These are phyloP conservation scores for Xestia rhomboidea DNA, from an alignment of 2,888 invertebrate genomes.

Conservation along the genomic window DNA sequence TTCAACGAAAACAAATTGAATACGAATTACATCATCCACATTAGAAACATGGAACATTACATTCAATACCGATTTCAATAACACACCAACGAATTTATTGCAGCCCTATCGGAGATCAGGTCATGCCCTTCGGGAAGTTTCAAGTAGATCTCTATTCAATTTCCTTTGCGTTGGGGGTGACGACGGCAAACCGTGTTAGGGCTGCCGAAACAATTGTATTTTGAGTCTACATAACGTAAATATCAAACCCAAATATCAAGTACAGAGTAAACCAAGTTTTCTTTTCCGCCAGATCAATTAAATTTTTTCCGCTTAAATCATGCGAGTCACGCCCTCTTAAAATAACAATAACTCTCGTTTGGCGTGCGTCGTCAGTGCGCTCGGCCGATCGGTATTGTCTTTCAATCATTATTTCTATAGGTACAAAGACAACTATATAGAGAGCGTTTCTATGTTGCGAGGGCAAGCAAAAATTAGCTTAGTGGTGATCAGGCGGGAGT, in stretches of 20 bases:
- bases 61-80: conserved; percentile 49
- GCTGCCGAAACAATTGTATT: conserved; percentile 35
- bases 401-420: too few relatives aligned
- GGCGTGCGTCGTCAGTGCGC: too few relatives aligned
- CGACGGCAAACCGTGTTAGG: conserved; percentile 43
- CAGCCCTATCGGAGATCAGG: conserved; percentile 61
- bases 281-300: too few relatives aligned
- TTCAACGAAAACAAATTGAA: background rate
- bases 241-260: background rate
- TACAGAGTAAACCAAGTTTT: too few relatives aligned
- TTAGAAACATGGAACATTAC: conserved; percentile 28
- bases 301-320: too few relatives aligned
- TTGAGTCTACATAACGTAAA: background rate
- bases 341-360: too few relatives aligned
- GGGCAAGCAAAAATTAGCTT: too few relatives aligned
- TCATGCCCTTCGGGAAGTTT: conserved; percentile 72
- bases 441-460: too few relatives aligned
- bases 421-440: too few relatives aligned
- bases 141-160: conserved; percentile 80
- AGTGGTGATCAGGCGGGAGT: too few relatives aligned
- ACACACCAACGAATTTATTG: conserved; percentile 53
- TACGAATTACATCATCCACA: background rate
- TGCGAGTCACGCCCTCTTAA: too few relatives aligned
- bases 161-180: conserved; percentile 71
- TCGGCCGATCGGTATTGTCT: too few relatives aligned